Evolutionary conservation across 1,140 invertebrate genomes (phyloP), one percentile per base, ranked within the genome.

Genomic region (Bemisia tabaci): DNA sequence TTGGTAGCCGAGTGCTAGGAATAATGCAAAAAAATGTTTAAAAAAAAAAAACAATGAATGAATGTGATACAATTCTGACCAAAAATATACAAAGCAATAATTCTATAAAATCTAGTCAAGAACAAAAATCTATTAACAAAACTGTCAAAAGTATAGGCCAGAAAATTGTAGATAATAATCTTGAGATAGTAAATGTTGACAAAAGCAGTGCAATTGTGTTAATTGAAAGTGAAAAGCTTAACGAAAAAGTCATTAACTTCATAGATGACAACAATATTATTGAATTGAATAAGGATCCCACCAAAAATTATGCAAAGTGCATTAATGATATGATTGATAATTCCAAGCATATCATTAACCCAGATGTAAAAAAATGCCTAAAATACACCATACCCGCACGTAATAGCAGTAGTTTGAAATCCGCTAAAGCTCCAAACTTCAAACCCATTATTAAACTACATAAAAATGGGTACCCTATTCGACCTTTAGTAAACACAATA

Each of bases 391-490:
- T 48, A 9, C 33, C 33, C 5, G 33, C 5, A 9, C 33, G 5
- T 48, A 48, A 17, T 48, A 48, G 17, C 33, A 5, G 17, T 17
- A 48, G 17, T 17, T 9, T 48, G 5, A 48, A 48, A 5, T 5
- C 33, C 5, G 33, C 33, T 9, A 48, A 48, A 48, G 33, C 33
- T 5, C 33, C 33, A 9, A 9, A 5, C 17, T 48, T 48, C 33
- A 48, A 48, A 17, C 33, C 33, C 17, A 48, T 48, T 9, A 5
- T 48, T 48, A 48, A 48, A 17, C 5, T 48, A 17, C 33, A 48
- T 48, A 48, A 48, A 59, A 58, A 39, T 64, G 62, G 5, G 26
- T 60, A 66, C 23, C 39, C 39, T 58, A 25, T 48, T 9, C 33
- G 33, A 48, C 33, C 33, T 9, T 48, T 48, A 17, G 33, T 48